Evolutionary conservation across 2,113 vertebrate species (phyloP).

Genomic region (human): GRCh38 chr6:143455501-143456000

Average conservation of each 20-base stretch:
- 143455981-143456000: neutral
- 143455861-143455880: neutral
- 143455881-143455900: neutral
- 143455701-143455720: neutral
- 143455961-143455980: neutral
- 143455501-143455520: neutral
- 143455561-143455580: neutral
- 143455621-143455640: neutral
- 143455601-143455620: neutral
- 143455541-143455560: neutral
- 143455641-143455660: neutral
- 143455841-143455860: neutral
- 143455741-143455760: neutral
- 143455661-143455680: conserved; percentile 13
- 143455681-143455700: neutral
- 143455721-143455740: neutral
- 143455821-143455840: neutral
- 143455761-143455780: neutral
- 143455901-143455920: neutral
- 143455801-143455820: neutral
- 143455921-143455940: conserved; percentile 1
- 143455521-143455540: neutral
- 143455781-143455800: neutral
- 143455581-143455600: neutral
- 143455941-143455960: neutral